These are phyloP conservation scores for Leptosomus discolor DNA, from an alignment of 2,113 vertebrate genomes.

Conservation along the genomic window DNA sequence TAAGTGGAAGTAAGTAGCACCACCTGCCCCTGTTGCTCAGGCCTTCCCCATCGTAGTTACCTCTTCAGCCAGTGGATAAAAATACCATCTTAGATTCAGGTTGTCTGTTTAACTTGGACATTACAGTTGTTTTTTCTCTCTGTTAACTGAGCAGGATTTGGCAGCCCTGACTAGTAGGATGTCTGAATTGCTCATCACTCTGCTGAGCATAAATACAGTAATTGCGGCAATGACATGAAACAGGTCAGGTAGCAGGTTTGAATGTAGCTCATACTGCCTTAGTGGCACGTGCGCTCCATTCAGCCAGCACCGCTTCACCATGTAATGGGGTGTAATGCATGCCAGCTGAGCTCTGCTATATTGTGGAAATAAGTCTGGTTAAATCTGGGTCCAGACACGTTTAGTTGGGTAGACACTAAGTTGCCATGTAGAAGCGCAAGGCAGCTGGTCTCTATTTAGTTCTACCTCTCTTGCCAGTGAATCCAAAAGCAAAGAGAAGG, in stretches of 20 bases:
- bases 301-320: neutral
- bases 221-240: neutral
- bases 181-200: neutral
- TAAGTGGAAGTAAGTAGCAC: neutral
- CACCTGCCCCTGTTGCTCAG: neutral
- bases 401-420: neutral
- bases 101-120: neutral
- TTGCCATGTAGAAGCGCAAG: neutral
- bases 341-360: neutral
- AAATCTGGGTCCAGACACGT: neutral
- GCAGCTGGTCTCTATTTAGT: neutral
- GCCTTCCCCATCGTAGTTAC: neutral
- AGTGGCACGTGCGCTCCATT: neutral
- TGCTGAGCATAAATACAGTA: neutral
- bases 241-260: neutral
- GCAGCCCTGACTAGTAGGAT: neutral
- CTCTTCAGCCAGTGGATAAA: neutral
- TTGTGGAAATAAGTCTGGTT: neutral
- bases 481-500: neutral
- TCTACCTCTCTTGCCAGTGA: neutral
- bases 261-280: neutral
- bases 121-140: neutral
- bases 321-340: fast-evolving
- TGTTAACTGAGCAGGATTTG: neutral
- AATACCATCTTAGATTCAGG: neutral